Conservation (phyloP, 1,140 invertebrate species). For the Littorina saxatilis region DNA sequence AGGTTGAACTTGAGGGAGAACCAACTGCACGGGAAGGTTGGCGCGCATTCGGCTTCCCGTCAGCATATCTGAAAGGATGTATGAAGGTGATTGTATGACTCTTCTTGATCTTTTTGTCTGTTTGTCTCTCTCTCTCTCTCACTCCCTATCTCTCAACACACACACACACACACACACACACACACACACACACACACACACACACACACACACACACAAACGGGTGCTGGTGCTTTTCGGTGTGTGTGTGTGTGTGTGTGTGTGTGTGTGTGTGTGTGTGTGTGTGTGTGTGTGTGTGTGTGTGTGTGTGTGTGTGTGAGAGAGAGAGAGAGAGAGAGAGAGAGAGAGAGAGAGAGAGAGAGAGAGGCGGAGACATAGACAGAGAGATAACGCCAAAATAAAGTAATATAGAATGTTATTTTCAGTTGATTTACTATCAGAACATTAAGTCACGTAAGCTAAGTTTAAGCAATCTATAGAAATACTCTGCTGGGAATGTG, state of each 20-base stretch:
- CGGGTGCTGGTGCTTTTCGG: background rate
- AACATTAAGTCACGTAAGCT: too few species aligned
- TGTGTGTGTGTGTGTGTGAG: background rate
- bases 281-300: constrained; percentile 14
- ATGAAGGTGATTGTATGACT: background rate
- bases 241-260: constrained; percentile 8
- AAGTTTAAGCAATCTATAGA: too few species aligned
- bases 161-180: background rate
- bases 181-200: background rate
- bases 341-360: too few species aligned
- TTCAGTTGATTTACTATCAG: too few species aligned
- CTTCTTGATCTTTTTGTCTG: background rate
- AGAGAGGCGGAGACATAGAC: too few species aligned
- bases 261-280: background rate
- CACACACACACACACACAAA: constrained; percentile 4
- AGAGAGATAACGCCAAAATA: too few species aligned
- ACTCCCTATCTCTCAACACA: background rate
- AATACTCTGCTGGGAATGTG: too few species aligned
- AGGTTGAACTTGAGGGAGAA: constrained; percentile 38
- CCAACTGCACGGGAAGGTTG: constrained; percentile 46
- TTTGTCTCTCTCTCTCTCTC: too few species aligned
- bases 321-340: too few species aligned
- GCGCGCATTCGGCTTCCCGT: background rate
- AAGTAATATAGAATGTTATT: too few species aligned
- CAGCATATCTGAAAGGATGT: constrained; percentile 22